Evolutionary conservation across 2,797 vertebrate genomes (phyloP), one percentile per base, ranked within the genome.

Genomic region (Otus scops): DNA sequence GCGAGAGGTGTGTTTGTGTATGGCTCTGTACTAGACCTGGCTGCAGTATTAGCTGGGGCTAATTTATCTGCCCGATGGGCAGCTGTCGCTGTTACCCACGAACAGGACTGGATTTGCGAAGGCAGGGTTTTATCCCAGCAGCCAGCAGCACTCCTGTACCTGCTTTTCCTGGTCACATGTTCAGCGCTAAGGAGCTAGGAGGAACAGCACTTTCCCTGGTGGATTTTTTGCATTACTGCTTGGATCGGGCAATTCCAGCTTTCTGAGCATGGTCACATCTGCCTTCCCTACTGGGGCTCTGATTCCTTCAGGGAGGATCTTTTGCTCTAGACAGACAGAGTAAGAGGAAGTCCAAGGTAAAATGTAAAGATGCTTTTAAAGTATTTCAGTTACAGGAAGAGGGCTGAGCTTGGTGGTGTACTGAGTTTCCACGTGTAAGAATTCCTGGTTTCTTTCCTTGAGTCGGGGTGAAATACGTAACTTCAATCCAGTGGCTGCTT

Each of bases 1-100:
- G 90, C 4, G 3, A 85, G 92, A 95, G 94, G 92, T 97, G 78
- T 94, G 74, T 96, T 93, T 92, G 92, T 94, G n/a, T 94, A 43
- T 53, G 74, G 60, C 60, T 87, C 45, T 89, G 45, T 71, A 32
- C 56, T 83, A 61, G 86, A 94, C 80, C 93, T 94, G 92, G 43
- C 90, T 91, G 50, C 73, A 84, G 47, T 30, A 21, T 74, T 85
- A 84, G 45, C 68, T 60, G 67, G 32, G 67, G 54, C 41, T 92
- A 38, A 64, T 90, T 86, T 88, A 39, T 89, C 67, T 59, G 36
- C 47, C 61, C 3, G 0, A 19, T 41, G 59, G 61, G 59, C 20
- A 41, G 63, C 77, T 92, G 79, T 74, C 0, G 1, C 53, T n/a
- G 26, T 63, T 84, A 50, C 12, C 60, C 69, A 64, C 38, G 60